Evolutionary conservation across 2,113 vertebrate genomes (phyloP).

Genomic region (Aegotheles bennettii): DNA sequence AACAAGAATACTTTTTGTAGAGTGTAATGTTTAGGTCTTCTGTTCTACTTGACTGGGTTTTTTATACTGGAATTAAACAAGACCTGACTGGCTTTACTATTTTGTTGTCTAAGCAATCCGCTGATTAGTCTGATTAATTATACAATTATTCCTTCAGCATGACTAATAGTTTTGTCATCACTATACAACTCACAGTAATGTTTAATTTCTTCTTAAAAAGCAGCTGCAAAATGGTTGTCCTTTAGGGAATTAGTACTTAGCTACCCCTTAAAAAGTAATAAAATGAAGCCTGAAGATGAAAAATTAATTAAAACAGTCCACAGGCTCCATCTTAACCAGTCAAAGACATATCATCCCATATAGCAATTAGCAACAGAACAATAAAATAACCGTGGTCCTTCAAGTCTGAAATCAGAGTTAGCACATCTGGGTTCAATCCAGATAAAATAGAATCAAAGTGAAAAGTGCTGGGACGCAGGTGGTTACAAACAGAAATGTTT

Average conservation of each 20-base stretch:
- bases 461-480: not conserved
- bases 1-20: not conserved
- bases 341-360: not conserved
- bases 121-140: slow-evolving; percentile 46
- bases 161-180: slow-evolving; percentile 34
- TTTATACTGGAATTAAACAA: slow-evolving; percentile 34
- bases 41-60: not conserved
- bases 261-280: slow-evolving; percentile 26
- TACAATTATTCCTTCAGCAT: slow-evolving; percentile 28
- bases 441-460: not conserved
- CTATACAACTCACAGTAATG: not conserved
- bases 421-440: not conserved
- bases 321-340: not conserved
- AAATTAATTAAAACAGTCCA: slow-evolving; percentile 21
- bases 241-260: slow-evolving; percentile 19
- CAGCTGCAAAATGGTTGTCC: not conserved
- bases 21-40: not conserved
- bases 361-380: not conserved
- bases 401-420: not conserved
- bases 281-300: not conserved
- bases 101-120: slow-evolving; percentile 30
- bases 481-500: not conserved
- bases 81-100: slow-evolving; percentile 36
- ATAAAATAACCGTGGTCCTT: not conserved
- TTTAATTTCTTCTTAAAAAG: slow-evolving; percentile 24